These are phyloP conservation scores for Gonocerus acuteangulatus DNA, from an alignment of 2,888 invertebrate species.

Conservation along the genomic window DNA sequence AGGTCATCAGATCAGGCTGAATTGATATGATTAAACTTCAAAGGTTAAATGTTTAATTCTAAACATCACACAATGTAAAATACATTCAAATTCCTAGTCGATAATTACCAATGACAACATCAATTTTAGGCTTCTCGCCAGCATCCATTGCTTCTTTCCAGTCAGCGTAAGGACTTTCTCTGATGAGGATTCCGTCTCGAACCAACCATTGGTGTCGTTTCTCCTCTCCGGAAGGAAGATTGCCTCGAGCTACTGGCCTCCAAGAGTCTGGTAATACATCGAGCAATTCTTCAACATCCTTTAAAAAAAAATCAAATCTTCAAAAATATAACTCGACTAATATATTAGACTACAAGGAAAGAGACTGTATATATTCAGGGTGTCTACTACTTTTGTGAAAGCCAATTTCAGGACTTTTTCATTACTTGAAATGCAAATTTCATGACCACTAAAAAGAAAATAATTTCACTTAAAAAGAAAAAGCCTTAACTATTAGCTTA, in stretches of 20 bases:
- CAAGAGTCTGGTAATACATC: conserved; percentile 65
- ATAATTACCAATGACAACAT: conserved; percentile 22
- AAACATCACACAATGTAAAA: too few relatives aligned
- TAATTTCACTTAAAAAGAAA: too few relatives aligned
- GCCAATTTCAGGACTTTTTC: too few relatives aligned
- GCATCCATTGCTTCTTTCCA: conserved; percentile 28
- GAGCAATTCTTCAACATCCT: conserved; percentile 51
- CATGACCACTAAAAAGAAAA: too few relatives aligned
- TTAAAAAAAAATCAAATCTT: conserved; percentile 32
- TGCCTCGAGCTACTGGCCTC: conserved; percentile 48
- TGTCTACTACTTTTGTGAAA: too few relatives aligned
- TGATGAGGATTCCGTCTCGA: conserved; percentile 61
- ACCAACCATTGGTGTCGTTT: conserved; percentile 65
- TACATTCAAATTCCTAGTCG: too few relatives aligned
- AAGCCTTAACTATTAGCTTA: too few relatives aligned
- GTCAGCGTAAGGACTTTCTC: conserved; percentile 50
- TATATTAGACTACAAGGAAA: background rate
- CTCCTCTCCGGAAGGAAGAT: conserved; percentile 51
- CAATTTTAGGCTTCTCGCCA: background rate
- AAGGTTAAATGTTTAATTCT: too few relatives aligned
- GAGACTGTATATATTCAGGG: too few relatives aligned
- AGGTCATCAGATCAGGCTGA: too few relatives aligned
- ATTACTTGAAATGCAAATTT: background rate
- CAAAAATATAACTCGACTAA: background rate
- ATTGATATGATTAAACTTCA: too few relatives aligned